phyloP scores from a whole-genome alignment of 2,113 vertebrate genomes.

The Spea multiplicata region DNA sequence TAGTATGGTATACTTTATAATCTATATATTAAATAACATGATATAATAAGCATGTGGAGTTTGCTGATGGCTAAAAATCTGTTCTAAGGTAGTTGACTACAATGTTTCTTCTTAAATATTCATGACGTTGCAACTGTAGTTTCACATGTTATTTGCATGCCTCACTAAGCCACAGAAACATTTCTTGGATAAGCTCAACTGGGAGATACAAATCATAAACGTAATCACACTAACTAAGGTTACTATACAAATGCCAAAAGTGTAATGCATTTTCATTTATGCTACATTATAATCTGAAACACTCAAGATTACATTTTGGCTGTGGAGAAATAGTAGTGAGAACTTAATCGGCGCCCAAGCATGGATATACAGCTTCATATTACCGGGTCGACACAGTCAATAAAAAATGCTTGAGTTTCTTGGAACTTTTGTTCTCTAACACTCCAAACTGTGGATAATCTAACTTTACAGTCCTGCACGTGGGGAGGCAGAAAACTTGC shows the following conservation, averaged over 20 bases:
- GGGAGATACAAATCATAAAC: not conserved
- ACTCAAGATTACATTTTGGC: not conserved
- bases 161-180: not conserved
- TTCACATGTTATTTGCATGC: not conserved
- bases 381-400: no score
- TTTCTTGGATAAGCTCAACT: not conserved
- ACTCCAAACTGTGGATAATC: no score
- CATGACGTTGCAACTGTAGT: not conserved
- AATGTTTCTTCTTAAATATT: no score
- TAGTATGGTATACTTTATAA: no score
- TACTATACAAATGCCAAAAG: not conserved
- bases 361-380: not conserved
- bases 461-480: no score
- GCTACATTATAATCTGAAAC: not conserved
- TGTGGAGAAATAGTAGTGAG: not conserved
- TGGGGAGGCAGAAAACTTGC: no score
- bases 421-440: no score
- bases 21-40: no score
- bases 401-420: no score
- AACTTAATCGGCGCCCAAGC: not conserved
- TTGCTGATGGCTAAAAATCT: no score
- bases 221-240: not conserved
- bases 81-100: no score
- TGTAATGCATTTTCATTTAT: not conserved
- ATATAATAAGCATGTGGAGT: no score